These are phyloP conservation scores for Trypoxylus dichotomus DNA, from an alignment of 1,140 invertebrate genomes.

Conservation along the genomic window DNA sequence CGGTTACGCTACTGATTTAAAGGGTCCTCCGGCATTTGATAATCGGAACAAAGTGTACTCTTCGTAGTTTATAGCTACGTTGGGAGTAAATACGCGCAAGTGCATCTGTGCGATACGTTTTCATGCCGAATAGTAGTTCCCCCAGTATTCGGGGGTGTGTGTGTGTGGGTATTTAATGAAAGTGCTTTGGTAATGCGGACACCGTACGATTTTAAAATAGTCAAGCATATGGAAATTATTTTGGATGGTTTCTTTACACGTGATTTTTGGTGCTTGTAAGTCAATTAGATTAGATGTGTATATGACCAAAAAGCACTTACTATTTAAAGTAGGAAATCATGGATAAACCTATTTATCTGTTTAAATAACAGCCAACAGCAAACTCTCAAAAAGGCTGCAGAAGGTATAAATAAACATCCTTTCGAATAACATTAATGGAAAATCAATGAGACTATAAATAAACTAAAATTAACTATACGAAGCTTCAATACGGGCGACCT, in stretches of 20 bases:
- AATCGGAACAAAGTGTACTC: slow-evolving; percentile 18
- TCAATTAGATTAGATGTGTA: too few species aligned
- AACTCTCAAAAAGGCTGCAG: too few species aligned
- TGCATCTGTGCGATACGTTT: slow-evolving; percentile 25
- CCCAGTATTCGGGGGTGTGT: slow-evolving; percentile 12
- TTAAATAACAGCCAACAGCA: too few species aligned
- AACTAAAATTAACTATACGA: too few species aligned
- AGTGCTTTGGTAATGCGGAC: slow-evolving; percentile 28
- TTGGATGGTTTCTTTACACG: background rate
- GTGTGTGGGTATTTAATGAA: slow-evolving; percentile 27
- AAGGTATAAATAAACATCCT: too few species aligned
- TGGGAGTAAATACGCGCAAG: slow-evolving; percentile 19
- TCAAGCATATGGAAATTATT: slow-evolving; percentile 19
- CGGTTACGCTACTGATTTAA: slow-evolving; percentile 28
- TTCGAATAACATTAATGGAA: too few species aligned
- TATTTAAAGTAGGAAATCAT: too few species aligned
- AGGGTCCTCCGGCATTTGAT: slow-evolving; percentile 28
- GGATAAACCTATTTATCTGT: too few species aligned
- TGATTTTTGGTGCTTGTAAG: background rate
- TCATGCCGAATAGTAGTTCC: slow-evolving; percentile 27
- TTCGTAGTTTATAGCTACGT: slow-evolving; percentile 1
- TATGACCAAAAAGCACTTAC: too few species aligned
- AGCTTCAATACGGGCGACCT: too few species aligned
- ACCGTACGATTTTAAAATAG: slow-evolving; percentile 27
- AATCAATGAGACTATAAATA: too few species aligned